These are phyloP conservation scores for Zingel zingel DNA, from an alignment of 2,113 vertebrate genomes.

Conservation along the genomic window DNA sequence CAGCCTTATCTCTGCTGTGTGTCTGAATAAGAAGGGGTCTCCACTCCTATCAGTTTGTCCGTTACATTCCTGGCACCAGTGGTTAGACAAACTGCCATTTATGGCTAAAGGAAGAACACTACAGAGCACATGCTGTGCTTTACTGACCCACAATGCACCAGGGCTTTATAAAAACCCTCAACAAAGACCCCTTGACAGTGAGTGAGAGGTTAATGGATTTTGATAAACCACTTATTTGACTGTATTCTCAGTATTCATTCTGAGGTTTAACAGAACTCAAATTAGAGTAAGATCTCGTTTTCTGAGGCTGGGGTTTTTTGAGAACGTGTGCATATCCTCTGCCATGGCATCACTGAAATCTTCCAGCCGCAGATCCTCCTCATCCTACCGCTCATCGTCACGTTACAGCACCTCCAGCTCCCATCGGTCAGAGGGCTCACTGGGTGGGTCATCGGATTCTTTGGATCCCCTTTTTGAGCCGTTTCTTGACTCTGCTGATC, in stretches of 20 bases:
- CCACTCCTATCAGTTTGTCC: constrained; percentile 74
- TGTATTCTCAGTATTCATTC: not conserved
- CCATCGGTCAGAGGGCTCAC: constrained; percentile 68
- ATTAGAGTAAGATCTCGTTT: constrained; percentile 17
- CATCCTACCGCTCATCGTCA: constrained; percentile 71
- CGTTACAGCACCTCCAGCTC: constrained; percentile 79
- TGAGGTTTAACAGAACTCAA: not conserved
- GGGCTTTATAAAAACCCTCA: constrained; percentile 51
- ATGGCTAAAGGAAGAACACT: constrained; percentile 64
- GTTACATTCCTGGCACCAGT: constrained; percentile 79
- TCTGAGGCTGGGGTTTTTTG: not conserved
- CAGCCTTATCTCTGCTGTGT: constrained; percentile 62
- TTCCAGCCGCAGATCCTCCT: constrained; percentile 77
- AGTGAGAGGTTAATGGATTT: constrained; percentile 5
- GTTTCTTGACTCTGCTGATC: constrained; percentile 63
- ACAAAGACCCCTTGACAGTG: constrained; percentile 19
- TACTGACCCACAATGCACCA: constrained; percentile 75
- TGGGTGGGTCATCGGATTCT: constrained; percentile 46
- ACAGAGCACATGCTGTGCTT: constrained; percentile 27
- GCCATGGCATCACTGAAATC: constrained; percentile 80
- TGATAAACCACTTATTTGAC: not conserved
- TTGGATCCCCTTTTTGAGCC: constrained; percentile 78
- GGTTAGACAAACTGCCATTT: constrained; percentile 72
- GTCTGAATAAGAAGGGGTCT: constrained; percentile 44
- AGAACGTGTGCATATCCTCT: not conserved